Conservation (phyloP, 1,140 invertebrate species). For the Drosophila arawakana region DNA sequence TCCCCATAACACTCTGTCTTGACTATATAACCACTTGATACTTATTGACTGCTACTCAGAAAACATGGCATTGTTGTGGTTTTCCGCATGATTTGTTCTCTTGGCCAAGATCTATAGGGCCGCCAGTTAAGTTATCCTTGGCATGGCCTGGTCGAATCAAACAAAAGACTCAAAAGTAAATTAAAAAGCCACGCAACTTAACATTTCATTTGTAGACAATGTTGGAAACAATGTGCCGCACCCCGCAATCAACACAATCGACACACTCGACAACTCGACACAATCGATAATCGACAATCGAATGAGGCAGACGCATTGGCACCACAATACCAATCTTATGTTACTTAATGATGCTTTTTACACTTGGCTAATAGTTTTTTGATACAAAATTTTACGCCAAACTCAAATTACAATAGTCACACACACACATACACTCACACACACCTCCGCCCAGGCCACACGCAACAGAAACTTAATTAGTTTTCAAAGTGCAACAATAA, state of each 20-base stretch:
- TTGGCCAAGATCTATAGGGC: conserved; percentile 50
- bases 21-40: not conserved
- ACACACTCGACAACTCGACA: conserved; percentile 24
- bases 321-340: conserved; percentile 38
- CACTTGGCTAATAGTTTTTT: conserved; percentile 82
- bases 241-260: conserved; percentile 43
- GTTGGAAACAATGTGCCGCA: conserved; percentile 37
- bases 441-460: conserved; percentile 57
- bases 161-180: conserved; percentile 57
- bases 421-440: conserved; percentile 29
- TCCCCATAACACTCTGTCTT: not conserved
- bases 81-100: conserved; percentile 32
- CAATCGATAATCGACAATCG: conserved; percentile 45
- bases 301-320: conserved; percentile 66
- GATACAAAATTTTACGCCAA: conserved; percentile 79
- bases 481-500: conserved; percentile 68
- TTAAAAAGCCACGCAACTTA: conserved; percentile 61
- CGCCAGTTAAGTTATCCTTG: conserved; percentile 49
- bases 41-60: not conserved
- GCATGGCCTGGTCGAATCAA: conserved; percentile 9
- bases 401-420: conserved; percentile 66
- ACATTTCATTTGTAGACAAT: conserved; percentile 54
- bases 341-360: conserved; percentile 68
- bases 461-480: conserved; percentile 73
- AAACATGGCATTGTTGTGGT: conserved; percentile 4